Conservation (phyloP, 2,113 vertebrate genomes). For the Sminthopsis crassicaudata region DNA sequence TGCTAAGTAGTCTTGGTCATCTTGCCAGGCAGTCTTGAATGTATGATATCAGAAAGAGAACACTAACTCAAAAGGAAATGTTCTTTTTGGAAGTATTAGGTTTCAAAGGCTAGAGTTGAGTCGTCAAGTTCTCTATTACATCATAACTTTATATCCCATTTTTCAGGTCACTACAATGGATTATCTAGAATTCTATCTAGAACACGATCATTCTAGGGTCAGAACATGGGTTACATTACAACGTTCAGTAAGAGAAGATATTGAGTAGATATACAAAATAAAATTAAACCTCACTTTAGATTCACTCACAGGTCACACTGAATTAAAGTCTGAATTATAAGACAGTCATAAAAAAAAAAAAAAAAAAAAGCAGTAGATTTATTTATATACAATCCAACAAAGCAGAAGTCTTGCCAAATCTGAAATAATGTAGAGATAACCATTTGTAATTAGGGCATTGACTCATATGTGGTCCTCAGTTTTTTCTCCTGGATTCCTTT, state of each 20-base stretch:
- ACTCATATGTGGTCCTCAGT: constrained; percentile 3
- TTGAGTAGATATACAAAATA: constrained; percentile 6
- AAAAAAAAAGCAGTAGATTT: not conserved
- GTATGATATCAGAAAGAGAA: not conserved
- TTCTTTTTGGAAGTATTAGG: not conserved
- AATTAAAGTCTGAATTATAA: constrained; percentile 5
- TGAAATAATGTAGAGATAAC: constrained; percentile 3
- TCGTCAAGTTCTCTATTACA: not conserved
- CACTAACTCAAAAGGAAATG: not conserved
- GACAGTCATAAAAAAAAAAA: not conserved
- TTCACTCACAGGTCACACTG: not conserved
- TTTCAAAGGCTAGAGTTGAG: not conserved
- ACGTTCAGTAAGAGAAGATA: constrained; percentile 33
- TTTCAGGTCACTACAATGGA: not conserved
- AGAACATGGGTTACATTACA: constrained; percentile 15
- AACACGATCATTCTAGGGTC: constrained; percentile 16
- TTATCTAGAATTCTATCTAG: not conserved
- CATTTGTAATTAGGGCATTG: constrained; percentile 23
- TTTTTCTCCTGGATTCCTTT: not conserved
- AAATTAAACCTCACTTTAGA: not conserved
- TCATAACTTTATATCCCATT: not conserved
- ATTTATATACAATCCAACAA: constrained; percentile 32
- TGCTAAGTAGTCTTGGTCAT: not conserved
- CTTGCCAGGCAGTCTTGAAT: not conserved
- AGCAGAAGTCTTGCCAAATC: not conserved